Conservation (phyloP, 30 jellyfish, hydroid and myxozoan genomes). For the Aurelia aurita complex sp. Pacific region DNA sequence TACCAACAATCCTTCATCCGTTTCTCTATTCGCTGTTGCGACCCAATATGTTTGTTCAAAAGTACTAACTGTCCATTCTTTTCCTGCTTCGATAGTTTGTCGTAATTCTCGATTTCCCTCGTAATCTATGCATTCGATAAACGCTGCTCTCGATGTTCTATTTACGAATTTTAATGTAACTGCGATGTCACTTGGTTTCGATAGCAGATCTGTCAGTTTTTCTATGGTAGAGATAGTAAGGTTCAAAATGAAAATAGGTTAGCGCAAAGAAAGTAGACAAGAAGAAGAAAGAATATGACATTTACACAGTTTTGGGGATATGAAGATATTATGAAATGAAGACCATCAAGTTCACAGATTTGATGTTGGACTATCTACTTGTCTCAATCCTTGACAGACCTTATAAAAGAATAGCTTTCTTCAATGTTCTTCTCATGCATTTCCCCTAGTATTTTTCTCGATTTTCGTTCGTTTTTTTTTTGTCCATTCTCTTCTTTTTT, state of each 20-base stretch:
- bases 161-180: conserved; percentile 84
- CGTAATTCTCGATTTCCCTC: conserved; percentile 76
- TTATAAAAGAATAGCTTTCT: no score
- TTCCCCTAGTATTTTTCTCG: no score
- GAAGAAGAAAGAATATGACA: no score
- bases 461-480: no score
- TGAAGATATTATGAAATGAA: no score
- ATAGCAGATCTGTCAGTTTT: conserved; percentile 79
- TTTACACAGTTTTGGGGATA: no score
- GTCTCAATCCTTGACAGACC: no score
- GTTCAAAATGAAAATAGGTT: not conserved
- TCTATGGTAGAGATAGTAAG: conserved; percentile 29
- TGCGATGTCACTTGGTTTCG: conserved; percentile 63
- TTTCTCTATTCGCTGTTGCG: conserved; percentile 82
- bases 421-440: no score
- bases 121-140: conserved; percentile 59
- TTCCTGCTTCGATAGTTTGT: conserved; percentile 76
- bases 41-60: conserved; percentile 89
- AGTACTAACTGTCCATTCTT: conserved; percentile 83
- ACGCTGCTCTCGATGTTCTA: conserved; percentile 84
- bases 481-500: no score
- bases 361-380: no score
- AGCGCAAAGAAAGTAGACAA: no score
- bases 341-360: no score
- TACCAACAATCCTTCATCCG: conserved; percentile 89